phyloP scores from a whole-genome alignment of 2,113 vertebrate species.

The Hippocampus comes region DNA sequence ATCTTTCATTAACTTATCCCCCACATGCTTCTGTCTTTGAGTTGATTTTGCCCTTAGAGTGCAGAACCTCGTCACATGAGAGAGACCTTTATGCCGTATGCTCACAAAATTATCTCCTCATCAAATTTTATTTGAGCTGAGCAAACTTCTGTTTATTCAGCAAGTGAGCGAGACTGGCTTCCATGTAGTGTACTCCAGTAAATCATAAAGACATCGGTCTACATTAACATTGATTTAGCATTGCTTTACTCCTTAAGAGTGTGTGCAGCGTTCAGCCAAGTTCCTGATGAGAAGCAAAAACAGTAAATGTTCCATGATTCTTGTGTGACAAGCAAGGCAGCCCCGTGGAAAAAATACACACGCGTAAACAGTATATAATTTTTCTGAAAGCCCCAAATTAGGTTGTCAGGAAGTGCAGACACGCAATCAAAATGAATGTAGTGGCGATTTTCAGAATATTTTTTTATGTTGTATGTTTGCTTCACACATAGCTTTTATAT shows the following conservation, averaged over 20 bases:
- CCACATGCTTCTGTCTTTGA: conserved; percentile 25
- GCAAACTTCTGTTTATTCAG: conserved; percentile 62
- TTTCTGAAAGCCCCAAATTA: conserved; percentile 20
- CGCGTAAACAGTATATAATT: conserved; percentile 16
- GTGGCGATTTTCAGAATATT: conserved; percentile 40
- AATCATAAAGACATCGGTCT: conserved; percentile 59
- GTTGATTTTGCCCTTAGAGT: conserved; percentile 33
- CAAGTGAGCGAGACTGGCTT: conserved; percentile 39
- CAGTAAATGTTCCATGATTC: conserved; percentile 42
- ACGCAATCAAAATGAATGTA: conserved; percentile 37
- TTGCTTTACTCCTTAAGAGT: conserved; percentile 40
- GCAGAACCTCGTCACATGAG: conserved; percentile 38
- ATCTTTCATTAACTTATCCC: conserved; percentile 45
- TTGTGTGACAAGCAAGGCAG: conserved; percentile 55
- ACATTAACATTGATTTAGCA: conserved; percentile 54
- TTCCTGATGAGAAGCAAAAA: conserved; percentile 34
- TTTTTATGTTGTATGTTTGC: conserved; percentile 65
- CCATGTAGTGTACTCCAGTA: conserved; percentile 42
- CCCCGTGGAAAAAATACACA: conserved; percentile 45
- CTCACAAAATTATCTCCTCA: conserved; percentile 71
- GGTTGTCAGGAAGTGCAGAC: conserved; percentile 39
- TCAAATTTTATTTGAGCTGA: conserved; percentile 68
- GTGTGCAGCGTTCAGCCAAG: conserved; percentile 48
- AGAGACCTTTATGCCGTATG: conserved; percentile 54
- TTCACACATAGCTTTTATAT: conserved; percentile 52